Conservation (phyloP, 2,797 vertebrate species). For the Sebastes vulpes region DNA sequence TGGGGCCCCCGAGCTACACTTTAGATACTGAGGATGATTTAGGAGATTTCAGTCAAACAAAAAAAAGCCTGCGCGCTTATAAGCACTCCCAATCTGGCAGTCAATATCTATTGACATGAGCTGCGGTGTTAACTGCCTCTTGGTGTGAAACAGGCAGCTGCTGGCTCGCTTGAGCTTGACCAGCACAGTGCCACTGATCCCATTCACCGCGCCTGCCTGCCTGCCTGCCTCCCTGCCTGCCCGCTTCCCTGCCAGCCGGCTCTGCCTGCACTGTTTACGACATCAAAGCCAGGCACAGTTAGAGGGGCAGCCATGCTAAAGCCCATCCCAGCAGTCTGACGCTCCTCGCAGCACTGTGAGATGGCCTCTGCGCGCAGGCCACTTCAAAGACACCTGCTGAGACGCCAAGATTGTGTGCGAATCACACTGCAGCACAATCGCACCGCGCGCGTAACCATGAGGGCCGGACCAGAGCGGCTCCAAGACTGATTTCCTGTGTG, state of each 20-base stretch:
- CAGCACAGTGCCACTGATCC: constrained; percentile 77
- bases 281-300: constrained; percentile 81
- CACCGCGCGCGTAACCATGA: constrained; percentile 22
- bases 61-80: constrained; percentile 61
- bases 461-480: constrained; percentile 23
- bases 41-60: constrained; percentile 68
- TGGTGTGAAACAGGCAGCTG: constrained; percentile 75
- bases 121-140: constrained; percentile 73
- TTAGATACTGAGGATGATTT: constrained; percentile 67
- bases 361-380: constrained; percentile 67
- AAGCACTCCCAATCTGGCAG: constrained; percentile 74
- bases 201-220: constrained; percentile 68
- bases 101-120: constrained; percentile 83
- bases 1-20: constrained; percentile 25
- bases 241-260: constrained; percentile 60
- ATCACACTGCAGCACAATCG: constrained; percentile 54
- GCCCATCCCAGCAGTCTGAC: constrained; percentile 73
- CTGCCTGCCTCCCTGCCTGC: constrained; percentile 21
- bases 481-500: constrained; percentile 39
- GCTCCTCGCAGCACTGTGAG: constrained; percentile 60
- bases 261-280: constrained; percentile 78
- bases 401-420: constrained; percentile 70
- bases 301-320: constrained; percentile 77
- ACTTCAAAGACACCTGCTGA: constrained; percentile 83
- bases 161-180: constrained; percentile 75